A percentile compares a stretch with the other conserved stretches of the same genome.
phyloP scores from a whole-genome alignment of 1,140 invertebrate genomes.

The Rhynchophorus ferrugineus region DNA sequence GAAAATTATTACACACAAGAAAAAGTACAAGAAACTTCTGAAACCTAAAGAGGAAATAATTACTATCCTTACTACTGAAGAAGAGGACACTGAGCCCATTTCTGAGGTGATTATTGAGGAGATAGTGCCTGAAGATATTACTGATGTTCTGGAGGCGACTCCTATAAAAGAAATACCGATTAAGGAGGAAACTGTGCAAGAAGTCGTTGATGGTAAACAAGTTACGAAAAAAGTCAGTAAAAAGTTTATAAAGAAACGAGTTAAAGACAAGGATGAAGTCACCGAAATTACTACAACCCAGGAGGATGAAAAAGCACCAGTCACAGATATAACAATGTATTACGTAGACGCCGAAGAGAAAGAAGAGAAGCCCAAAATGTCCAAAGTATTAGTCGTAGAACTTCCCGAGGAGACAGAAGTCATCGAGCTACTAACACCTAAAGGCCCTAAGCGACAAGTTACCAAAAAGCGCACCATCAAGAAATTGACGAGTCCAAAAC shows the following conservation, averaged over 20 bases:
- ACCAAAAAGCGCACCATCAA: constrained; percentile 37
- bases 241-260: constrained; percentile 36
- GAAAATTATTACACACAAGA: constrained; percentile 24
- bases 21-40: constrained; percentile 18
- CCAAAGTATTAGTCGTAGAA: constrained; percentile 26
- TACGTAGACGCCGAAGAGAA: constrained; percentile 33
- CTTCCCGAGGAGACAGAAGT: constrained; percentile 33
- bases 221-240: constrained; percentile 38
- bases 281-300: constrained; percentile 33
- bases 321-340: constrained; percentile 4
- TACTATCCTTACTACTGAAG: constrained; percentile 27
- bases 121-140: constrained; percentile 22
- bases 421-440: constrained; percentile 41
- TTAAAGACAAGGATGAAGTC: constrained; percentile 30
- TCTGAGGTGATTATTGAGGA: constrained; percentile 27
- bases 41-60: constrained; percentile 23
- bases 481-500: constrained; percentile 30
- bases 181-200: constrained; percentile 23
- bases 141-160: constrained; percentile 16
- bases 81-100: constrained; percentile 25
- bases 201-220: constrained; percentile 21
- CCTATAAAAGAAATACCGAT: constrained; percentile 29
- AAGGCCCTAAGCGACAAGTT: constrained; percentile 39
- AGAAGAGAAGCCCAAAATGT: constrained; percentile 29
- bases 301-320: constrained; percentile 32